Percentiles rank a stretch among this genome's conserved stretches.
Conservation (phyloP, 2,113 vertebrate species). For the Cettia cetti region DNA sequence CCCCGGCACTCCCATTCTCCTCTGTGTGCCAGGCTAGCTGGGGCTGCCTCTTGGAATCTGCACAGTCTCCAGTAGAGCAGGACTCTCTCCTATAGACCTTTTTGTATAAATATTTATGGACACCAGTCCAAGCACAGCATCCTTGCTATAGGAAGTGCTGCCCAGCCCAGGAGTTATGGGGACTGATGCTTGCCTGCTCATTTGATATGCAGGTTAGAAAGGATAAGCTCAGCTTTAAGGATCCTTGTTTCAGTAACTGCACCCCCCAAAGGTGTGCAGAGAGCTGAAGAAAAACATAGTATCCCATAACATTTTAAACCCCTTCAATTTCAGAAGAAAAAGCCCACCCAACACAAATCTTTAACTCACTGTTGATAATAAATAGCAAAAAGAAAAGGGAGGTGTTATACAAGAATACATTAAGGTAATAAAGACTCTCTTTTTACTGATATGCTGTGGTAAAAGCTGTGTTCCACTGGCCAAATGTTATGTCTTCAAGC, state of each 20-base stretch:
- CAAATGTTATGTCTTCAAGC: background rate
- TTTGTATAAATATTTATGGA: background rate
- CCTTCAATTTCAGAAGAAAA: background rate
- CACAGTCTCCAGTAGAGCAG: background rate
- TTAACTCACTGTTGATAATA: background rate
- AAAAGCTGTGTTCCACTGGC: background rate
- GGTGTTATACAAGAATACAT: background rate
- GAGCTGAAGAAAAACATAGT: background rate
- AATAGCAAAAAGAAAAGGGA: background rate
- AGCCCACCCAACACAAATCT: background rate
- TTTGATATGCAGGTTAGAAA: background rate
- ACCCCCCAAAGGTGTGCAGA: background rate
- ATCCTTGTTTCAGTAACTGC: background rate
- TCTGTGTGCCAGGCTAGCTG: background rate
- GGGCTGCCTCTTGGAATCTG: background rate
- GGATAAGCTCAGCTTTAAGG: background rate
- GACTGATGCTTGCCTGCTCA: accelerated
- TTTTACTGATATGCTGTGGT: background rate
- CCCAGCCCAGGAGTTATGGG: background rate
- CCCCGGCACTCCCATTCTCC: background rate
- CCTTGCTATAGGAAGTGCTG: background rate
- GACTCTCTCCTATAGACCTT: background rate
- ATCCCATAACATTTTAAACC: background rate
- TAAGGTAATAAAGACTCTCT: background rate
- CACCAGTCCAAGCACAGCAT: accelerated